Base-by-base conservation (phyloP, 53 echinoderm and acorn worm species). In the Pentamera pediparva region DNA sequence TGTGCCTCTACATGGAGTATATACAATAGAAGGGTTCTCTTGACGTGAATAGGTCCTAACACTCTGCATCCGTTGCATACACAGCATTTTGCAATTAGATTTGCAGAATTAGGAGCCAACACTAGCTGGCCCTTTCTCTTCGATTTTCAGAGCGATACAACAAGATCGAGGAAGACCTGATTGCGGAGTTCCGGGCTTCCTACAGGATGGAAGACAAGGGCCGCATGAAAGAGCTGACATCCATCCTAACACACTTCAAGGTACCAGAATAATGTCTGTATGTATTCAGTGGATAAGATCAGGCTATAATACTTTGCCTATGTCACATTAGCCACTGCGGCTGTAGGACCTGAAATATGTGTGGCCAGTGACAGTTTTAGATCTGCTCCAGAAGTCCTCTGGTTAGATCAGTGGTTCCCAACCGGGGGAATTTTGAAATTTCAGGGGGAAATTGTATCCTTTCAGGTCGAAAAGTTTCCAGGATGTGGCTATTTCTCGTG, bases 161-260 rank as follows among this genome's bases (percentile, higher is more conserved):
- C 64, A 82, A 90, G 83, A 95, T 95, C 36, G 96, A 95, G 72
- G 85, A 85, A 31, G 86, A 95, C 27, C 61, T 95, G 26, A 90
- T 95, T 69, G 61, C 72, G 2, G 96, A 95, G 36, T 95, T 95
- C 80, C 67, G 90, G 27, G 48, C 56, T 3, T 79, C 77, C 28
- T 91, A 84, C 81, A 72, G 87, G 20, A 79, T 82, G 48, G 70
- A 65, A 6, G 83, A 83, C 24, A 72, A 53, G 17, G 87, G 79
- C 9, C 79, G 81, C n/a, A 95, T 95, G 96, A 87, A 83, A 27
- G 96, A 95, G 57, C 26, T 95, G n/a, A 90, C 96, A 2, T 75
- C 79, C 28, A 88, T 91, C 63, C 80, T 95, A 37, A 78, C 84
- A 32, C 90, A 91, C 52, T 95, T 95, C 70, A 95, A 95, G 83